Percentiles rank a stretch among this genome's conserved stretches.
Evolutionary conservation across 2,888 invertebrate species (phyloP).

Genomic region (Drosophila gaucha): DNA sequence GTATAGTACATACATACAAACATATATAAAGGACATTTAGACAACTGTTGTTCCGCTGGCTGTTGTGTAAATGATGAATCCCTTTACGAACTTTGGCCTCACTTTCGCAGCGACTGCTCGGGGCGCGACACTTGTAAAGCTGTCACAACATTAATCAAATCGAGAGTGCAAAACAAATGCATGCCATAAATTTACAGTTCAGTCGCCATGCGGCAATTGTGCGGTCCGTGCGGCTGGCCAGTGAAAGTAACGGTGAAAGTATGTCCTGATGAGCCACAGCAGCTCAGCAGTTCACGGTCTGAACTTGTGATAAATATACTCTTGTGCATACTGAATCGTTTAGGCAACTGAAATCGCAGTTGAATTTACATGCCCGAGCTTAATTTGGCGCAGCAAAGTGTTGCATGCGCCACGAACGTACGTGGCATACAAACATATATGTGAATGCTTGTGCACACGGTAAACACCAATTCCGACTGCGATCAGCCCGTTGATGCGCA

Average conservation of each 20-base stretch:
- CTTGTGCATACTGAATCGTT: slow-evolving; percentile 14
- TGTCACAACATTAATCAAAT: slow-evolving; percentile 75
- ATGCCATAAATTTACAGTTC: slow-evolving; percentile 64
- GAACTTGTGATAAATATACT: slow-evolving; percentile 39
- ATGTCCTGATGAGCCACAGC: slow-evolving; percentile 19
- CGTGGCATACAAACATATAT: neutral
- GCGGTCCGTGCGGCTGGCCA: slow-evolving; percentile 39
- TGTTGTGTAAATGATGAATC: slow-evolving; percentile 56
- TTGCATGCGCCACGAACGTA: slow-evolving; percentile 24
- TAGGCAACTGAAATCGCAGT: slow-evolving; percentile 33
- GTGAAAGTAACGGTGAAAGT: slow-evolving; percentile 42
- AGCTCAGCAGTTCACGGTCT: slow-evolving; percentile 4
- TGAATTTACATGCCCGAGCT: slow-evolving; percentile 23
- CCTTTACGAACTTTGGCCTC: slow-evolving; percentile 56
- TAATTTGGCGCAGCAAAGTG: slow-evolving; percentile 31
- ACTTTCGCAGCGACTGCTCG: slow-evolving; percentile 32
- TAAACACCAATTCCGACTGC: slow-evolving; percentile 25
- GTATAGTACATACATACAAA: slow-evolving; percentile 16
- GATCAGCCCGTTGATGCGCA: slow-evolving; percentile 47
- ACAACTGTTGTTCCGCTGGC: slow-evolving; percentile 42
- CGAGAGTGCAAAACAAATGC: slow-evolving; percentile 65
- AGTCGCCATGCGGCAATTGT: slow-evolving; percentile 40
- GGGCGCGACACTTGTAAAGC: slow-evolving; percentile 70
- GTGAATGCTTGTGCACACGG: slow-evolving; percentile 15
- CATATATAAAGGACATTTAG: slow-evolving; percentile 2